These are phyloP conservation scores for Agonopterix subpropinquella DNA, from an alignment of 2,888 invertebrate species.

Conservation along the genomic window DNA sequence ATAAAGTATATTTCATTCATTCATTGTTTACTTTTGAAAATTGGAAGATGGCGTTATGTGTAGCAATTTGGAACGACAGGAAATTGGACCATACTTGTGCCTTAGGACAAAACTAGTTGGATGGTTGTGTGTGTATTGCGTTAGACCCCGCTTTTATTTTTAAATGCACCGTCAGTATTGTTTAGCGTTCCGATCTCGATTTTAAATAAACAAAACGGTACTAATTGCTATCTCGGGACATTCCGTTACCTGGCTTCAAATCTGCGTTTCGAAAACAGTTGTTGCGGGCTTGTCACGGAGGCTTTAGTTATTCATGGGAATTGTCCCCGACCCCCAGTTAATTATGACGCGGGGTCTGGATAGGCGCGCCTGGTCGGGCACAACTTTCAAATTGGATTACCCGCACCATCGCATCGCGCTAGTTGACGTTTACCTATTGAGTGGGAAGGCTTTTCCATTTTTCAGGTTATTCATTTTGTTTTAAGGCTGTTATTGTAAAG, in stretches of 20 bases:
- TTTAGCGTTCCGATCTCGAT: too few relatives aligned
- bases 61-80: too few relatives aligned
- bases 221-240: neutral
- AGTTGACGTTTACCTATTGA: constrained; percentile 4
- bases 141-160: too few relatives aligned
- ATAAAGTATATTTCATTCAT: too few relatives aligned
- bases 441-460: constrained; percentile 6
- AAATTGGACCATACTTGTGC: too few relatives aligned
- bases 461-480: neutral
- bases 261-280: constrained; percentile 12
- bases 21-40: too few relatives aligned
- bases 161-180: too few relatives aligned
- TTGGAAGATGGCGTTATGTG: too few relatives aligned
- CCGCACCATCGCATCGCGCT: constrained; percentile 33
- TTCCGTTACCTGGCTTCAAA: neutral
- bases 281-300: constrained; percentile 24
- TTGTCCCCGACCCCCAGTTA: constrained; percentile 44
- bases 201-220: too few relatives aligned
- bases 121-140: too few relatives aligned
- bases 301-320: constrained; percentile 53
- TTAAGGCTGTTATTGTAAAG: too few relatives aligned
- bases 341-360: constrained; percentile 37
- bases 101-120: too few relatives aligned
- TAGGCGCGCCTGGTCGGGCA: constrained; percentile 21
- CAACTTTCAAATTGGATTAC: constrained; percentile 61